Evolutionary conservation across 2,113 vertebrate species (phyloP), one percentile per base, ranked within the genome.

Genomic region (Thinocorus orbignyianus): DNA sequence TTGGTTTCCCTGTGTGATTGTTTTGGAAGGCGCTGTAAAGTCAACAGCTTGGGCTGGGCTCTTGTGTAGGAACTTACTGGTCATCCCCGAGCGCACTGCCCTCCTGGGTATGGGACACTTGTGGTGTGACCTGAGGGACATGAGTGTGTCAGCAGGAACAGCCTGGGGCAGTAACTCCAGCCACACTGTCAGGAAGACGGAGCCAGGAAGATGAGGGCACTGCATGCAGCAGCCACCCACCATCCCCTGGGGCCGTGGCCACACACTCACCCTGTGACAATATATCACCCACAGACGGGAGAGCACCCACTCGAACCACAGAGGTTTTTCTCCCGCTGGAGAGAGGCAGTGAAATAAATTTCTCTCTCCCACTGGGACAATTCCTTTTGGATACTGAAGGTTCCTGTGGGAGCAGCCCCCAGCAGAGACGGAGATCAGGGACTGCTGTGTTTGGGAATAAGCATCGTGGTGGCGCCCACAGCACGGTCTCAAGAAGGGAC

Each of bases 301-400:
- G 42, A 51, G 26, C 4, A 1, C 17, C 28, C 0, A 5, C 31
- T 54, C 37, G 26, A 33, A 62, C 15, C 11, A 11, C n/a, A 1
- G 4, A 58, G 18, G 24, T 7, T 79, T 81, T 62, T 30, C 33
- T 51, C 33, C 65, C 10, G 1, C 35, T 70, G 48, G 41, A 18
- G 39, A 54, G 22, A 55, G 44, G 14, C 31, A 19, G 18, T 37
- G 79, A 13, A 35, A 69, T 41, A 9, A 23, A 26, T 61, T 91
- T 57, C 14, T 61, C 7, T 49, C 25, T 93, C 66, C 62, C 41
- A 13, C 11, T 17, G 68, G 26, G 28, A 48, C 28, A 26, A 51
- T 61, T 51, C 46, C 57, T 3, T 1, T 7, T 42, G 66, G 87
- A 74, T 61, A 17, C 61, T 61, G 18, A 46, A 82, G 35, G 22